Evolutionary conservation across 2,888 invertebrate species (phyloP).

Genomic region (Lypha dubia): DNA sequence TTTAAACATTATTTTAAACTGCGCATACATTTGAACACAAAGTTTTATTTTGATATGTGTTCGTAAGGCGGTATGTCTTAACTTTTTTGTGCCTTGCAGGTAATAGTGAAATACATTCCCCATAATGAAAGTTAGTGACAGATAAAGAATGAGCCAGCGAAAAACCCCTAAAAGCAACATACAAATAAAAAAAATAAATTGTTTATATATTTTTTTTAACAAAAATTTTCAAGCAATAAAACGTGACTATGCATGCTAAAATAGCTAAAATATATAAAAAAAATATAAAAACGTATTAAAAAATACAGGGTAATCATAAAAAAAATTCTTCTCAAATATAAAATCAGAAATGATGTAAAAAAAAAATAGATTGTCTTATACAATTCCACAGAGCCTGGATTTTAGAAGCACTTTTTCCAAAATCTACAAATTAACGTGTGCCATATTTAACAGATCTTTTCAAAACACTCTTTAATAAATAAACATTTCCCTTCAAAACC

Average conservation of each 20-base stretch:
- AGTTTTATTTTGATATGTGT: neutral
- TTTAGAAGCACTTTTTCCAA: too few species aligned
- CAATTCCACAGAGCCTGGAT: too few species aligned
- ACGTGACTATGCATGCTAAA: constrained; percentile 81
- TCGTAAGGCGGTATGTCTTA: constrained; percentile 1
- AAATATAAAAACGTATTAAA: constrained; percentile 2
- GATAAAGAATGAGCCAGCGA: neutral
- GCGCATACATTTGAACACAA: neutral
- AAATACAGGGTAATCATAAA: constrained; percentile 1
- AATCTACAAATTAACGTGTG: too few species aligned
- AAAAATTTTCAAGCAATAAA: constrained; percentile 78
- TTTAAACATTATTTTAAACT: neutral
- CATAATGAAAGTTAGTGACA: constrained; percentile 25
- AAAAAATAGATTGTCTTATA: too few species aligned
- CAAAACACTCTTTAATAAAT: neutral
- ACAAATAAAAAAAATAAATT: constrained; percentile 57
- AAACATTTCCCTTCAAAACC: constrained; percentile 16
- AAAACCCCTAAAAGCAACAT: constrained; percentile 15
- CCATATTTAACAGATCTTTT: neutral
- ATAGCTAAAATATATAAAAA: constrained; percentile 28
- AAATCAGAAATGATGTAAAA: too few species aligned
- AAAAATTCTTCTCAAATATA: too few species aligned
- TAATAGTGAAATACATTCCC: constrained; percentile 65
- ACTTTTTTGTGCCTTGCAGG: constrained; percentile 57
- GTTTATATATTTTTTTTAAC: constrained; percentile 53